Percentiles rank a stretch among this genome's conserved stretches.
phyloP scores from a whole-genome alignment of 2,797 vertebrate genomes.

The Phrynocephalus vlangalii region DNA sequence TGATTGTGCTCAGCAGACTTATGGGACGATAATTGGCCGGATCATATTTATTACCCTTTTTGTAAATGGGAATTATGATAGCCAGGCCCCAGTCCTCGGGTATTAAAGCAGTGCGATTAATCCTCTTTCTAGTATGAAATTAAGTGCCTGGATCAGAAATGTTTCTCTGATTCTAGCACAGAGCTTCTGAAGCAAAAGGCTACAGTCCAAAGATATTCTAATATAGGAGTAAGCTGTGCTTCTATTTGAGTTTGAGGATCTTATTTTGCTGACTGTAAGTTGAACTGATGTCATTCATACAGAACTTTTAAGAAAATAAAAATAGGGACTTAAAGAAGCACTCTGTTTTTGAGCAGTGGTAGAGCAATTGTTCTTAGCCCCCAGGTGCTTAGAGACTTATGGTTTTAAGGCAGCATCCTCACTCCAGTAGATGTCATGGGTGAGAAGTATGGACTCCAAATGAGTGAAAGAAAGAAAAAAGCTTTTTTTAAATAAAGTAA shows the following conservation, averaged over 20 bases:
- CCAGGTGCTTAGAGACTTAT: background rate
- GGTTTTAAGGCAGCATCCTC: background rate
- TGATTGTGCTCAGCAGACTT: too few species aligned
- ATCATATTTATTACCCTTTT: too few species aligned
- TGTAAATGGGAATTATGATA: too few species aligned
- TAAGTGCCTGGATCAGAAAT: background rate
- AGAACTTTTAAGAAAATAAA: too few species aligned
- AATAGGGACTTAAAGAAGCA: too few species aligned
- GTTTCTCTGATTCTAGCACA: background rate
- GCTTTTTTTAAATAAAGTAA: slow-evolving; percentile 9
- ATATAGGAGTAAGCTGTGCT: background rate
- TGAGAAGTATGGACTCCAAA: slow-evolving; percentile 27
- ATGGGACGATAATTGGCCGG: too few species aligned
- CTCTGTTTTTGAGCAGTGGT: too few species aligned
- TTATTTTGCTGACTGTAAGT: background rate
- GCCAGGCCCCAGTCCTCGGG: too few species aligned
- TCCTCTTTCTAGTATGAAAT: background rate
- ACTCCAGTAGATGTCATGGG: background rate
- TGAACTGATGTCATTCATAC: background rate
- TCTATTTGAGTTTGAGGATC: background rate
- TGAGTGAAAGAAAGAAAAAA: slow-evolving; percentile 11
- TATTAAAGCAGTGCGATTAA: too few species aligned
- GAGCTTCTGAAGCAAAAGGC: background rate
- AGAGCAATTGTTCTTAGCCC: too few species aligned
- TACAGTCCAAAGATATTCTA: background rate